Percentiles rank a stretch among this genome's conserved stretches.
Conservation (phyloP, 1,140 invertebrate genomes). For the Berghia stephanieae region DNA sequence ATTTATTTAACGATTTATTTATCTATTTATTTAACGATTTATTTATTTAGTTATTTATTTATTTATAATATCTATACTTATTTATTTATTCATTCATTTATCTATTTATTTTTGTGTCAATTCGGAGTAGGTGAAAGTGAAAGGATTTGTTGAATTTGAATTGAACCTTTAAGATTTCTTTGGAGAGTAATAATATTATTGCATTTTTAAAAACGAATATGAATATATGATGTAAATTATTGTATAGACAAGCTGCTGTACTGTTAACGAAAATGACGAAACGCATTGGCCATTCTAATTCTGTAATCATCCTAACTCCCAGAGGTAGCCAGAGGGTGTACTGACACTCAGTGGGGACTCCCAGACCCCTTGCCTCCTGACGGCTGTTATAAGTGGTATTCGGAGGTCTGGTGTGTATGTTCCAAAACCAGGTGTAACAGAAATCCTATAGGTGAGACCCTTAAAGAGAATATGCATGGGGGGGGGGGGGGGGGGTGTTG, state of each 20-base stretch:
- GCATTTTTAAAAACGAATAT: neutral
- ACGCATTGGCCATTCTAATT: no score
- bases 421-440: conserved; percentile 32
- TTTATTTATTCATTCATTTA: no score
- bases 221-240: neutral
- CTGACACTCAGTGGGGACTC: conserved; percentile 26
- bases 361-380: conserved; percentile 35
- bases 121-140: no score
- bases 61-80: no score
- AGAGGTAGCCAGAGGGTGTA: conserved; percentile 35
- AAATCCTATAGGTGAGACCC: conserved; percentile 26
- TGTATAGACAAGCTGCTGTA: neutral
- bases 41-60: no score
- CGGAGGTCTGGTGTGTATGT: conserved; percentile 38
- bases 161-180: neutral
- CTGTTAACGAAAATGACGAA: no score
- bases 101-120: no score
- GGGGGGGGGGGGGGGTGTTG: no score
- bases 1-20: no score
- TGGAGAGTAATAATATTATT: neutral
- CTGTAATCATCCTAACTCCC: no score
- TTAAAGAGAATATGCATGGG: no score
- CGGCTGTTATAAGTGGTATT: conserved; percentile 38
- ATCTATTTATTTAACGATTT: no score
- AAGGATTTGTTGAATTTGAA: neutral